Base-by-base conservation (phyloP, 2,113 vertebrate genomes). In the Poeciliopsis turrubarensis region DNA sequence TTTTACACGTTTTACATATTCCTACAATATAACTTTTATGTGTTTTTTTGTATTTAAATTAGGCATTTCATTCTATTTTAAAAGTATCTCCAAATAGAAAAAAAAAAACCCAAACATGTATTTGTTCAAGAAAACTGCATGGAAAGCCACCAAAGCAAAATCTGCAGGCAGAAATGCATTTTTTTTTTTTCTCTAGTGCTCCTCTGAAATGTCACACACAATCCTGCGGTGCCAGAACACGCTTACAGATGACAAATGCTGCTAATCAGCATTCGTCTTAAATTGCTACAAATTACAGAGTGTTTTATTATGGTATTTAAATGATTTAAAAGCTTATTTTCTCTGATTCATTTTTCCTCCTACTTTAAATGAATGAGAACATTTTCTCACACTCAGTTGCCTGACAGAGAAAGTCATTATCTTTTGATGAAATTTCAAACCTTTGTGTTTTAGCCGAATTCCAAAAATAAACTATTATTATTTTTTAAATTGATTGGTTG, bases 201-300 rank as follows among this genome's bases (percentile, higher is more conserved):
- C 41, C 30, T 41, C 61, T 54, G 7, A 69, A 44, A 73, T 47
- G 1, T 51, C 30, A 65, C 26, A 61, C 17, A 29, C 61, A 79
- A 30, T 26, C 31, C 4, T 37, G 71, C 12, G 75, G 57, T n/a
- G 26, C 27, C 31, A 63, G 37, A 77, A 25, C 63, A 41, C 60
- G 3, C 27, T 63, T 6, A 64, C 68, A 73, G 2, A 26, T 4
- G 27, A 62, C 32, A 68, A 73, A 72, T 60, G n/a, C 19, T 69
- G 22, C 34, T 72, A 69, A 78, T 64, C 75, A 47, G 1, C 9
- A 44, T 27, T 65, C 12, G 54, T 47, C 17, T 7, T 63, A 57
- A 71, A 76, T 60, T 34, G 11, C 13, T 17, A 5, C 2, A 60
- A 57, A 1, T 65, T 26, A 32, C 3, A 17, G 7, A 39, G 15